Base-by-base conservation (phyloP, 92 coral and sea anemone genomes). In the Epizoanthus ramosus region DNA sequence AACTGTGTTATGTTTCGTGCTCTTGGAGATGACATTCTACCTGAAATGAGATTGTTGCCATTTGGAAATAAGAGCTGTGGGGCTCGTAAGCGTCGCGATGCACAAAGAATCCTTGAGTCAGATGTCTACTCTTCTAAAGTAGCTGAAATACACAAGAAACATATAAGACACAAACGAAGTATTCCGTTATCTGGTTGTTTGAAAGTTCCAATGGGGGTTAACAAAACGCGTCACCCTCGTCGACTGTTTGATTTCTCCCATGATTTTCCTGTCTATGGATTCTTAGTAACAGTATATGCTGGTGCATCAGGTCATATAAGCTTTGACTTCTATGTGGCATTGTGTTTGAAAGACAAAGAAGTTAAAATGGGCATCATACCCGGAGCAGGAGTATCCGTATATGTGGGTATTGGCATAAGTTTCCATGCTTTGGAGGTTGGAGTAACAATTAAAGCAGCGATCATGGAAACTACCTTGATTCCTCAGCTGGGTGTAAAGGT, bases 381-480 rank as follows among this genome's bases (percentile, higher is more conserved):
- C 22, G 98, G 98, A 35, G 98, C 95, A 3, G 92, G 98, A 95
- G 91, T 94, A 6, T 56, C 88, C 1, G 92, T 79, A 22, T 86
- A 94, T 74, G 95, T 85, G 0, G 94, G 95, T 12, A 94, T 91
- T 43, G 79, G 86, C 33, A 10, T 94, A 0, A 37, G 77, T 19
- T 31, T 89, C 15, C 6, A 83, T 8, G 22, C 92, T 13, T 85
- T 94, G 13, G 91, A 94, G 75, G 98, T 61, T 28, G 98, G 98
- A 45, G 88, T 94, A 21, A 94, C 98, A 33, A 75, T 94, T 59
- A 89, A 92, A 45, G 98, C 98, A 31, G 86, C 80, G 39, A 64
- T 94, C 14, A 88, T 94, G 24, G 95, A 94, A 74, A 94, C 94
- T 37, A 86, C 90, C 82, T 87, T 94, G 16, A 15, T 92, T 24